Base-by-base conservation (phyloP, 2,888 invertebrate genomes). In the Calliphora vomitoria region DNA sequence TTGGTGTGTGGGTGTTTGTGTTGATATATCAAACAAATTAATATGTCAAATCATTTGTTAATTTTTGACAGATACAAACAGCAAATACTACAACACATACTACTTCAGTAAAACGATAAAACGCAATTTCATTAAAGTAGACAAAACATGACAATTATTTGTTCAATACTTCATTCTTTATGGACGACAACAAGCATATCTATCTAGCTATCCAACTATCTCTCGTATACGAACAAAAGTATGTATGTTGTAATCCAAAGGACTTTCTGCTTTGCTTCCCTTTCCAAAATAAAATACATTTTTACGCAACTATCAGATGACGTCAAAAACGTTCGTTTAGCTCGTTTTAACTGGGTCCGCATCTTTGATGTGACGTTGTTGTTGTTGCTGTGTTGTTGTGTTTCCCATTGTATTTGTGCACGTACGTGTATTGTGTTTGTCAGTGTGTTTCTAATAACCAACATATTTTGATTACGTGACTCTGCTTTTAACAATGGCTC, bases 391-490 rank as follows among this genome's bases (percentile, higher is more conserved):
- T 41, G 60, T 31, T 15, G 47, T 25, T 50, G 76, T 35, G 3
- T 53, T 50, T 76, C 64, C 35, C 44, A 62, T 76, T 53, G 58
- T 58, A 47, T 47, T 31, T 47, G 60, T 11, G 11, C 25, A 64
- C 20, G 20, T 38, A 8, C 15, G 11, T 76, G 15, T 25, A 53
- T 66, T 41, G 58, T 50, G 44, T 60, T 18, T 66, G 41, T 31
- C 20, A 25, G 18, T 64, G 41, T 13, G 11, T 18, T 13, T 20
- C 41, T 31, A 72, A 72, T 74, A 82, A 35, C 78, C 64, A 71
- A 72, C 75, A 58, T 74, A 83, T 75, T 83, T 79, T 55, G 69
- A 71, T 80, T 75, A 86, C 80, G 68, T 83, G 82, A 80, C 72
- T 62, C 50, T 69, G 60, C 25, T 62, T 66, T 83, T 58, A 71